Percentiles rank a stretch among this genome's conserved stretches.
These are phyloP conservation scores for Halcyon badia DNA, from an alignment of 2,797 vertebrate species.

Conservation along the genomic window DNA sequence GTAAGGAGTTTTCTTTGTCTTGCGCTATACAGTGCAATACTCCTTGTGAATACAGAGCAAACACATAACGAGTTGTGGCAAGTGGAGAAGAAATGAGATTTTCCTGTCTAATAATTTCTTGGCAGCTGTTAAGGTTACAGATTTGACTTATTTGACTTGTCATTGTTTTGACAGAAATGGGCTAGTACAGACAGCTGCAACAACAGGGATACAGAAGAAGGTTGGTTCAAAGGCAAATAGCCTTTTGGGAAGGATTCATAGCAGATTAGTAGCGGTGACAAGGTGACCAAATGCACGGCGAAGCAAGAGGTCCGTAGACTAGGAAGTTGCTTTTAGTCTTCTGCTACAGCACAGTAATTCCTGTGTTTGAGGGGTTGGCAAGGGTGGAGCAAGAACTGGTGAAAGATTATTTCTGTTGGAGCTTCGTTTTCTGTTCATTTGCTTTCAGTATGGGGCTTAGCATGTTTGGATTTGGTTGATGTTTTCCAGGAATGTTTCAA, in stretches of 20 bases:
- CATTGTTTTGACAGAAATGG: not conserved
- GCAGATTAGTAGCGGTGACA: fast-evolving
- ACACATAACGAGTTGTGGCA: not conserved
- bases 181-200: not conserved
- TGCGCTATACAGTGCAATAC: not conserved
- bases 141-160: not conserved
- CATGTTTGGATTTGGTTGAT: not conserved
- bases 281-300: fast-evolving
- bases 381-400: not conserved
- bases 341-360: not conserved
- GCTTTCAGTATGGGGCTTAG: not conserved
- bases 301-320: not conserved
- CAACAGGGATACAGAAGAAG: not conserved
- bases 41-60: not conserved
- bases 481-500: not conserved
- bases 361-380: too few species aligned
- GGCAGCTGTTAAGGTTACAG: not conserved
- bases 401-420: not conserved
- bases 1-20: not conserved
- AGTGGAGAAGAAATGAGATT: not conserved
- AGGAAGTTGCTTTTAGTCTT: not conserved
- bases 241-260: not conserved
- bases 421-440: not conserved
- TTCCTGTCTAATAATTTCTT: not conserved
- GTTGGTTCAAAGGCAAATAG: not conserved